A percentile compares a stretch with the other conserved stretches of the same genome.
Conservation (phyloP, 1,140 invertebrate species). For the Chelonus insularis region DNA sequence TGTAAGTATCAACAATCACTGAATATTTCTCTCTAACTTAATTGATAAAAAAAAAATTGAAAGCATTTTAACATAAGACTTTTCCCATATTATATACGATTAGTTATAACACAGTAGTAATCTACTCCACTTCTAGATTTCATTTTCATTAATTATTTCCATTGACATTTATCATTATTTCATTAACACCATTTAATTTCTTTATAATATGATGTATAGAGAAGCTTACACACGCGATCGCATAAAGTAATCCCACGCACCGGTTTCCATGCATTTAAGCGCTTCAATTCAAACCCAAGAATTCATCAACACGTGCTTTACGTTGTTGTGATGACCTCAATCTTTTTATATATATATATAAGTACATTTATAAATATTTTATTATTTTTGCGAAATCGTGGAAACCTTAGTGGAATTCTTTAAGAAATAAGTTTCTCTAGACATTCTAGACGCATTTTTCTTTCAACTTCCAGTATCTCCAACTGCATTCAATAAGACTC, state of each 20-base stretch:
- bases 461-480: too few relatives aligned
- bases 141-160: slow-evolving; percentile 5
- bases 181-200: background rate
- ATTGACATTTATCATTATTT: background rate
- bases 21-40: too few relatives aligned
- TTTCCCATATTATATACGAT: too few relatives aligned
- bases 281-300: slow-evolving; percentile 9
- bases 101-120: background rate
- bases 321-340: slow-evolving; percentile 16
- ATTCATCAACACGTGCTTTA: slow-evolving; percentile 13
- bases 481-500: too few relatives aligned
- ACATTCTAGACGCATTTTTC: too few relatives aligned
- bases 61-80: too few relatives aligned
- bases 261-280: slow-evolving; percentile 35
- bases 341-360: background rate
- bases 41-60: too few relatives aligned
- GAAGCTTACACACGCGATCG: background rate
- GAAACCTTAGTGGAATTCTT: slow-evolving; percentile 28
- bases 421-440: slow-evolving; percentile 5
- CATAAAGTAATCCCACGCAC: slow-evolving; percentile 39
- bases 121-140: background rate
- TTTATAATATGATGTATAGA: background rate
- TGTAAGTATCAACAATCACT: too few relatives aligned
- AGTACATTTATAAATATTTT: slow-evolving; percentile 1
- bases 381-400: slow-evolving; percentile 32